These are phyloP conservation scores for Amiota mariae DNA, from an alignment of 2,888 invertebrate genomes.

Conservation along the genomic window DNA sequence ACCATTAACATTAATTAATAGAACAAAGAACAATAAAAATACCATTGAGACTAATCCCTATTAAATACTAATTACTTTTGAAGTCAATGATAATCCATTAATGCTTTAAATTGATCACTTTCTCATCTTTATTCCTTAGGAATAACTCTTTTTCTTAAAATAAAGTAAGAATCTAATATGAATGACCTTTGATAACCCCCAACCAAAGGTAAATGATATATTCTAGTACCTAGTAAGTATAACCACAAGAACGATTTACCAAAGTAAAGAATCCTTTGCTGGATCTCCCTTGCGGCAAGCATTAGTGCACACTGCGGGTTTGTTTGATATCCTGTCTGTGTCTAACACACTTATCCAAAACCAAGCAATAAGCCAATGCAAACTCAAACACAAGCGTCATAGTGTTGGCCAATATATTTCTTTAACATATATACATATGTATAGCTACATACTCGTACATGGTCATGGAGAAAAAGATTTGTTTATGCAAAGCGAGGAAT, in stretches of 20 bases:
- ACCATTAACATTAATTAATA: too few relatives aligned
- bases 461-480: neutral
- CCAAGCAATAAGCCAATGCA: neutral
- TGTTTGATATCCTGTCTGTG: slow-evolving; percentile 20
- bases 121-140: too few relatives aligned
- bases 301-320: slow-evolving; percentile 21
- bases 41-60: too few relatives aligned
- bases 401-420: slow-evolving; percentile 11
- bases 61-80: too few relatives aligned
- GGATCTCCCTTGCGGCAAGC: neutral
- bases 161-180: neutral
- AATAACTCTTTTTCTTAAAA: too few relatives aligned
- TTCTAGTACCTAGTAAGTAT: neutral
- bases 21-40: too few relatives aligned
- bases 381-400: slow-evolving; percentile 6
- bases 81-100: too few relatives aligned
- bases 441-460: neutral
- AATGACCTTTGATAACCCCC: slow-evolving; percentile 51
- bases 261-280: neutral
- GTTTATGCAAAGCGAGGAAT: too few relatives aligned
- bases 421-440: too few relatives aligned
- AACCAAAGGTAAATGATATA: neutral
- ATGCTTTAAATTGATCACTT: too few relatives aligned
- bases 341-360: neutral
- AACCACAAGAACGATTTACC: neutral